Conservation (phyloP, 2,888 invertebrate species). For the Leptura quadrifasciata region DNA sequence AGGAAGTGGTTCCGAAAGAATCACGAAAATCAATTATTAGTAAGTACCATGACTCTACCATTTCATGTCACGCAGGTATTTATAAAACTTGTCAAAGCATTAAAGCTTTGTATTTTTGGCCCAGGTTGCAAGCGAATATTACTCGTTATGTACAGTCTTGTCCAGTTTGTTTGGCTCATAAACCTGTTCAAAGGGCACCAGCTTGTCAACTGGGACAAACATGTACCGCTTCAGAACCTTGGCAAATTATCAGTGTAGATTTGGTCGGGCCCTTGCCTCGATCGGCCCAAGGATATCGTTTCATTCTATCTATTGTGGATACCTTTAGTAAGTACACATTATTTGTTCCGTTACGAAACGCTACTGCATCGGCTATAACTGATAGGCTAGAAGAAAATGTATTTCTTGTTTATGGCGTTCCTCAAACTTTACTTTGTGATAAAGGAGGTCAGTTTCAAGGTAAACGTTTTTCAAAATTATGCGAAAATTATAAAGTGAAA, state of each 20-base stretch:
- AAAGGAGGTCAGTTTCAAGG: slow-evolving; percentile 59
- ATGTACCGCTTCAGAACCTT: slow-evolving; percentile 14
- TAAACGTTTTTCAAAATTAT: not conserved
- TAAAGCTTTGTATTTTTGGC: slow-evolving; percentile 1
- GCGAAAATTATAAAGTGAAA: not conserved
- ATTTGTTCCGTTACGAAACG: slow-evolving; percentile 53
- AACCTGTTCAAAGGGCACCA: not conserved
- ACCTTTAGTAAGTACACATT: slow-evolving; percentile 56
- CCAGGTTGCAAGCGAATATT: not conserved
- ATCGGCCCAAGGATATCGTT: slow-evolving; percentile 32
- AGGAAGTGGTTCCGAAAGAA: slow-evolving; percentile 9
- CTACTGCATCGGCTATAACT: slow-evolving; percentile 44
- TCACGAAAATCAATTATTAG: not conserved
- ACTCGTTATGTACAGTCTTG: not conserved
- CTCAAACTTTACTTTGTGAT: slow-evolving; percentile 55
- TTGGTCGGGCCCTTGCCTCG: slow-evolving; percentile 39
- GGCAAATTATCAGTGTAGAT: slow-evolving; percentile 36
- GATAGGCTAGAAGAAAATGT: not conserved
- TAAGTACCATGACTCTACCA: not conserved
- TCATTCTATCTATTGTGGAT: slow-evolving; percentile 46
- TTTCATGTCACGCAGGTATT: not conserved
- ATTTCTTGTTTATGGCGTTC: slow-evolving; percentile 55
- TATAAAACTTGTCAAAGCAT: not conserved
- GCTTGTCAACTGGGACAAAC: not conserved
- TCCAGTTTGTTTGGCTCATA: not conserved